A percentile compares a stretch with the other conserved stretches of the same genome.
phyloP scores from a whole-genome alignment of 2,888 invertebrate genomes.

The Caenorhabditis sp. region DNA sequence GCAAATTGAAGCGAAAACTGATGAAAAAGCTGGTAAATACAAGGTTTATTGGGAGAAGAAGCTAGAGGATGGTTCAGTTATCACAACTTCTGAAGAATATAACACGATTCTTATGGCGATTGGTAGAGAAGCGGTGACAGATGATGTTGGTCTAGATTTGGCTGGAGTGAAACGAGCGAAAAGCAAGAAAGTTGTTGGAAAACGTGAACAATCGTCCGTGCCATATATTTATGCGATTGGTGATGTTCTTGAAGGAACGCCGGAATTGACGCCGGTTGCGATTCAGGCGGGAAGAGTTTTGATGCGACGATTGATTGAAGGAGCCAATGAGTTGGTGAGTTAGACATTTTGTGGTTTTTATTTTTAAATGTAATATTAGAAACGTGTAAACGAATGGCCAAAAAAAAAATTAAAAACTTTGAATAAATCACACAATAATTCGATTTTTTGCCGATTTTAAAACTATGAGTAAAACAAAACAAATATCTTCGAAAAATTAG shows the following conservation, averaged over 20 bases:
- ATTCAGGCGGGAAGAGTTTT: slow-evolving; percentile 88
- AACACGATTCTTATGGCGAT: slow-evolving; percentile 77
- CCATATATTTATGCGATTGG: slow-evolving; percentile 91
- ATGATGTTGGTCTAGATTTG: slow-evolving; percentile 76
- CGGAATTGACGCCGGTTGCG: slow-evolving; percentile 93
- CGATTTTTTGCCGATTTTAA: no score
- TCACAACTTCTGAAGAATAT: slow-evolving; percentile 73
- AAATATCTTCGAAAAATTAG: no score
- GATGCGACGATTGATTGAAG: slow-evolving; percentile 76
- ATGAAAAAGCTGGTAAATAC: slow-evolving; percentile 57
- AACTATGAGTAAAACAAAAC: no score
- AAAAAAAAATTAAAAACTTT: no score
- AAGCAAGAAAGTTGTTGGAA: slow-evolving; percentile 72
- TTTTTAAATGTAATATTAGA: no score
- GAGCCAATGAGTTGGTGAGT: slow-evolving; percentile 55
- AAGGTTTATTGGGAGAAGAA: slow-evolving; percentile 53
- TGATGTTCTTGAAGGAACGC: slow-evolving; percentile 80
- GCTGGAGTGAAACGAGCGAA: slow-evolving; percentile 78
- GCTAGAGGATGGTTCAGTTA: slow-evolving; percentile 54
- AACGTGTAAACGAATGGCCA: no score
- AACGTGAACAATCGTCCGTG: slow-evolving; percentile 79
- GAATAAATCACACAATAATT: no score
- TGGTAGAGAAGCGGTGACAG: slow-evolving; percentile 76
- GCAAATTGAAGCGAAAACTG: slow-evolving; percentile 54
- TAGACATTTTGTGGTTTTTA: no score